These are phyloP conservation scores for Bucco capensis DNA, from an alignment of 2,113 vertebrate genomes.

Conservation along the genomic window DNA sequence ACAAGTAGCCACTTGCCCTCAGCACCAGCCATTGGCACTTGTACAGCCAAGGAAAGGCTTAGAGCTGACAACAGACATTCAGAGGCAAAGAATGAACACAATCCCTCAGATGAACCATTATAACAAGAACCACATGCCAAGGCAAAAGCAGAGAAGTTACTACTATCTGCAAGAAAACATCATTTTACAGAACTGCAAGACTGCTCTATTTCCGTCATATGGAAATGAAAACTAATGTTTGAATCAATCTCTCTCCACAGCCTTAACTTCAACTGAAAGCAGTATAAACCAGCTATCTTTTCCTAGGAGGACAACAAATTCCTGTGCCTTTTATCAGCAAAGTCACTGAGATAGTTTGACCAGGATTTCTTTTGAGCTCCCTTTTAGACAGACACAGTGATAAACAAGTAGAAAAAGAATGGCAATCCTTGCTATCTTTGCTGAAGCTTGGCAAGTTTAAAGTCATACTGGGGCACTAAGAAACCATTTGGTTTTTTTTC, in stretches of 20 bases:
- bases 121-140: background rate
- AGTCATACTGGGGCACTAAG: background rate
- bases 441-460: background rate
- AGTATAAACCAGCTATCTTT: background rate
- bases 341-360: background rate
- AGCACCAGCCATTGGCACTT: slow-evolving; percentile 17
- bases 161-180: background rate
- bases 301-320: background rate
- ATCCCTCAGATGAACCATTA: background rate
- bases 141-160: background rate
- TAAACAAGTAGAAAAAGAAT: background rate
- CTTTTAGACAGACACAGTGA: background rate
- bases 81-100: slow-evolving; percentile 27
- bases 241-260: background rate
- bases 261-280: background rate
- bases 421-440: background rate
- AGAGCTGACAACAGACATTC: slow-evolving; percentile 12
- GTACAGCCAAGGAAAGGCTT: background rate
- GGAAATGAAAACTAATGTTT: background rate
- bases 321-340: background rate
- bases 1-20: slow-evolving; percentile 48
- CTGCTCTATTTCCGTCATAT: background rate
- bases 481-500: background rate
- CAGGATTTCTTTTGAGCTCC: background rate
- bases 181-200: background rate